Percentiles rank a stretch among this genome's conserved stretches.
phyloP scores from a whole-genome alignment of 2,797 vertebrate genomes.

The Mycteria americana region DNA sequence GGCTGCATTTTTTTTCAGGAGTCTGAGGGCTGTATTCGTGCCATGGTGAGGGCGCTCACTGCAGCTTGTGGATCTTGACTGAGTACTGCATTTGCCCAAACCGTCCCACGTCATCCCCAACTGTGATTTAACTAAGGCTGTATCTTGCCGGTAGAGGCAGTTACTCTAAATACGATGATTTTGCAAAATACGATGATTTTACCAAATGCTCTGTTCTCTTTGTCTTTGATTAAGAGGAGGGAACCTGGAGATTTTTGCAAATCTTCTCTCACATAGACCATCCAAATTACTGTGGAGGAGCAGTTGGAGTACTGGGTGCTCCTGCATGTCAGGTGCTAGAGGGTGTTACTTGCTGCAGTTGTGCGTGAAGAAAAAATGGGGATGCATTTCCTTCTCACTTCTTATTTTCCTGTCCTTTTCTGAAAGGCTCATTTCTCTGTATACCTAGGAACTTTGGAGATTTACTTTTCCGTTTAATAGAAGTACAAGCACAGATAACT shows the following conservation, averaged over 20 bases:
- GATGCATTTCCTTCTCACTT: background rate
- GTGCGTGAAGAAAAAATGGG: background rate
- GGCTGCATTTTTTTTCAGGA: background rate
- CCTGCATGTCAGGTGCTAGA: background rate
- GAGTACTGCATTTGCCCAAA: background rate
- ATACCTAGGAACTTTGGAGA: background rate
- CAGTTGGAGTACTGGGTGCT: background rate
- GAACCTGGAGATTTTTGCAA: background rate
- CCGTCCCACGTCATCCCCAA: rapidly evolving
- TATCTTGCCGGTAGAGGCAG: background rate
- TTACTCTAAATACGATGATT: background rate
- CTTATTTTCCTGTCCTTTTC: background rate
- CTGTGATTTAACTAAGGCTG: background rate
- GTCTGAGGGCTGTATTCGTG: background rate
- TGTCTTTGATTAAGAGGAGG: background rate
- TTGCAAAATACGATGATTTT: background rate
- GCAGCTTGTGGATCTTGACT: background rate
- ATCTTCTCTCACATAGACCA: background rate
- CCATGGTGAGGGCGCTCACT: background rate
- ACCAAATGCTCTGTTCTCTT: background rate
- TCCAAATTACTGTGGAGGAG: background rate
- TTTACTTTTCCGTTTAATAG: background rate
- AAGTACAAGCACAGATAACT: background rate
- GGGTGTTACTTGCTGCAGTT: background rate
- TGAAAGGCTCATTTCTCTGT: background rate